Evolutionary conservation across 2,888 invertebrate species (phyloP), one percentile per base, ranked within the genome.

Genomic region (Tryphoninae sp.): DNA sequence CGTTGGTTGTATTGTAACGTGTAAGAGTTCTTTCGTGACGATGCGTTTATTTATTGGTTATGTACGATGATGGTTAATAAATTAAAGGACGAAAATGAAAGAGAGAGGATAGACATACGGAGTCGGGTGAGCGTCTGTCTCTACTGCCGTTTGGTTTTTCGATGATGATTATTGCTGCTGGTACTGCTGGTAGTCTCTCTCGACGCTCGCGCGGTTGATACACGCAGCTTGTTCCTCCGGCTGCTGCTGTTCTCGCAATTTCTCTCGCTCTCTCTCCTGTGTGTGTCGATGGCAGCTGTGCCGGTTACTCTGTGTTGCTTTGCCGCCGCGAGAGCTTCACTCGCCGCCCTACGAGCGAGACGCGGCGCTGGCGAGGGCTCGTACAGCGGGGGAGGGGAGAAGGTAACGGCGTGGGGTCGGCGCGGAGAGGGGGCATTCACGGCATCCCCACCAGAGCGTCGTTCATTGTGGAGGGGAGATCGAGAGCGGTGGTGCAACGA

Each of bases 281-380:
- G 11, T 42, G 19, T 59, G 65, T 19, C 42, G 72, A 77, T 51
- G 82, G 82, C 82, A 82, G 82, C 82, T 82, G 82, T 79, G 79
- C 76, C 79, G 75, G 71, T 68, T 80, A 58, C 53, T 67, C 26
- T 23, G 40, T 49, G 55, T 19, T 55, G 8, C 19, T 45, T 45
- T 45, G 45, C 45, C 45, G 45, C 13, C 13, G 74, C 71, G 40
- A 42, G 79, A 58, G 72, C 72, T 55, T 49, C 73, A 45, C 68
- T 74, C 79, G 69, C 78, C 82, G 73, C 77, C 76, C 79, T 67
- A 75, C 74, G 77, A 51, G 49, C 75, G 65, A 58, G 40, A 33
- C 49, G 62, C 9, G 13, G 42, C 45, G 72, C 42, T 62, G 23
- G n/a, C 67, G 69, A 67, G 79, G 69, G 67, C 55, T 42, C 45